A percentile compares a stretch with the other conserved stretches of the same genome.
These are phyloP conservation scores for Diarsia rubi DNA, from an alignment of 2,888 invertebrate genomes.

Conservation along the genomic window DNA sequence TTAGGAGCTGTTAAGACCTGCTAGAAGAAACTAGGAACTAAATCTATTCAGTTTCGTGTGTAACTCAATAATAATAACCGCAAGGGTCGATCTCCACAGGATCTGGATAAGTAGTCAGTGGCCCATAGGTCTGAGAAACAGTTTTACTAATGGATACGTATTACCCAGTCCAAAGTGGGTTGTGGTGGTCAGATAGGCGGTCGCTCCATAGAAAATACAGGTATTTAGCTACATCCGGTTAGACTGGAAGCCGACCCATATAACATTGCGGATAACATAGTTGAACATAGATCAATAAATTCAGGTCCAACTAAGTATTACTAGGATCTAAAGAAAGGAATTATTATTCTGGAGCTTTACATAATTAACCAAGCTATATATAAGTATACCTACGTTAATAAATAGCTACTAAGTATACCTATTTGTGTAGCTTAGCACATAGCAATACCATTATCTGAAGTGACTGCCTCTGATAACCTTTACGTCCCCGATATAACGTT, in stretches of 20 bases:
- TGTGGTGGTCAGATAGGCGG: too few relatives aligned
- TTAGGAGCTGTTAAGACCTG: too few relatives aligned
- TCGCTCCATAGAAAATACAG: too few relatives aligned
- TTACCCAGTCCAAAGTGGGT: too few relatives aligned
- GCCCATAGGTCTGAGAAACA: too few relatives aligned
- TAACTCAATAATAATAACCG: background rate
- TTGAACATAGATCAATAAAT: background rate
- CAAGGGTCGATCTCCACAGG: too few relatives aligned
- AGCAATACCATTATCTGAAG: constrained; percentile 26
- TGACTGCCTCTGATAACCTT: constrained; percentile 30
- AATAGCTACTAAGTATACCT: background rate
- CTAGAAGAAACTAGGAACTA: background rate
- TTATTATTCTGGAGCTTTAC: constrained; percentile 8
- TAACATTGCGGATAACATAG: too few relatives aligned
- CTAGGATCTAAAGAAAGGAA: background rate
- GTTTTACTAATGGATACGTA: too few relatives aligned
- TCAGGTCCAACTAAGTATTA: background rate
- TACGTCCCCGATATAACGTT: background rate
- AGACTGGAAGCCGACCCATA: too few relatives aligned
- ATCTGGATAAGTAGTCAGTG: too few relatives aligned
- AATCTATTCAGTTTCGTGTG: background rate
- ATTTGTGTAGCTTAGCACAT: background rate
- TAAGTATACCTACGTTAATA: background rate
- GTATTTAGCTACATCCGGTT: too few relatives aligned
- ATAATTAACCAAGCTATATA: background rate